Base-by-base conservation (phyloP, 1,140 invertebrate species). In the Euwallacea similis region DNA sequence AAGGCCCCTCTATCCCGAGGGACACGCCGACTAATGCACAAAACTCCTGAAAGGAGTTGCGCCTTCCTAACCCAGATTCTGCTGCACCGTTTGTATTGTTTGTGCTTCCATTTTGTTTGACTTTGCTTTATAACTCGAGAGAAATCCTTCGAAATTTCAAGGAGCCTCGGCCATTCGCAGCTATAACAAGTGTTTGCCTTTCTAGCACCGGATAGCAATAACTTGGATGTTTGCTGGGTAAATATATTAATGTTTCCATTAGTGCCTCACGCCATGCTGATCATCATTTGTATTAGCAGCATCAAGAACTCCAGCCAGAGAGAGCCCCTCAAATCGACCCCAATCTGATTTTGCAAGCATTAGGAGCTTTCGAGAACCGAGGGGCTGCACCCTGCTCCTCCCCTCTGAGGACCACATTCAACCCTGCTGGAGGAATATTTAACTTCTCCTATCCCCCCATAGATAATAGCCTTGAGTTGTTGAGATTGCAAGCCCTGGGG, bases 181-280 rank as follows among this genome's bases (percentile, higher is more conserved):
- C 15, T 42, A 21, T 11, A 66, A n/a, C 33, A 55, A 73, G 66
- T 73, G 66, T 73, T 72, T 71, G 72, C 73, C 70, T 75, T 76
- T 71, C 74, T 65, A 75, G 42, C 60, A 50, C 66, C 73, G 76
- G 79, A 80, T 76, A 79, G 78, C 71, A 79, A 80, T 78, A 81
- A 79, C 71, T 71, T 79, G 73, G 77, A 79, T 73, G 70, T 80
- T 50, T 10, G 0, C 7, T 81, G 80, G 79, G 80, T 81, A 79
- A 80, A 64, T 64, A 71, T 33, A 33, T 33, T 33, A 33, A 33
- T 33, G 21, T 33, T 33, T 33, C 42, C 33, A 41, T 68, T 33
- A 33, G 21, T 33, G 21, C 21, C 21, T 33, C 21, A 33, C 21
- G 21, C 4, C 21, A 7, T 50, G 8, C 13, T 50, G 47, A 11